Conservation (phyloP, 2,888 invertebrate genomes). For the Neoitamus cyanurus region DNA sequence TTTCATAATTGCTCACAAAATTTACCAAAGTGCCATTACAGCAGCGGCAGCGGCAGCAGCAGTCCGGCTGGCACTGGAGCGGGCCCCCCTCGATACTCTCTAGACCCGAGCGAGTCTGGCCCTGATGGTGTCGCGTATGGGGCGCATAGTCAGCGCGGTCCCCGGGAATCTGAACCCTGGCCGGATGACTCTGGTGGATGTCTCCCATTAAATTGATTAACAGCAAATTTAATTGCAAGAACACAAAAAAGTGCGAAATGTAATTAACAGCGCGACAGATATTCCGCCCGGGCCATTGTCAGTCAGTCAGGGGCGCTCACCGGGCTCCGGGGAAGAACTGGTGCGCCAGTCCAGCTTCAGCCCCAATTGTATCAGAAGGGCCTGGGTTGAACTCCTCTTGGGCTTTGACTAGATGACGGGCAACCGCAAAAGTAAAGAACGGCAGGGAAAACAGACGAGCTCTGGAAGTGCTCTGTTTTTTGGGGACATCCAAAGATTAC, state of each 20-base stretch:
- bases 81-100: not conserved
- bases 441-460: not conserved
- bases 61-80: not conserved
- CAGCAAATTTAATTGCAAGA: slow-evolving; percentile 42
- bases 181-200: slow-evolving; percentile 32
- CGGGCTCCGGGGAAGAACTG: not conserved
- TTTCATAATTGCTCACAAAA: slow-evolving; percentile 43
- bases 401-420: not conserved
- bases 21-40: slow-evolving; percentile 42
- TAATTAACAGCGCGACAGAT: slow-evolving; percentile 35
- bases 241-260: slow-evolving; percentile 39
- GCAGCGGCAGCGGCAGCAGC: not conserved
- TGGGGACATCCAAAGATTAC: not conserved
- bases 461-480: not conserved
- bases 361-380: not conserved
- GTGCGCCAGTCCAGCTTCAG: not conserved
- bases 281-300: slow-evolving; percentile 13
- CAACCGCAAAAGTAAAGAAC: not conserved
- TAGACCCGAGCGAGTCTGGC: not conserved
- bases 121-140: not conserved
- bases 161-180: slow-evolving; percentile 7
- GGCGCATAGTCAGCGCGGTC: not conserved
- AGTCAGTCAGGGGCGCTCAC: not conserved
- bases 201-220: slow-evolving; percentile 39
- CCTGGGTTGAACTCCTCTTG: not conserved